phyloP scores from a whole-genome alignment of 92 coral and sea anemone species.

The Phenganax marumi region DNA sequence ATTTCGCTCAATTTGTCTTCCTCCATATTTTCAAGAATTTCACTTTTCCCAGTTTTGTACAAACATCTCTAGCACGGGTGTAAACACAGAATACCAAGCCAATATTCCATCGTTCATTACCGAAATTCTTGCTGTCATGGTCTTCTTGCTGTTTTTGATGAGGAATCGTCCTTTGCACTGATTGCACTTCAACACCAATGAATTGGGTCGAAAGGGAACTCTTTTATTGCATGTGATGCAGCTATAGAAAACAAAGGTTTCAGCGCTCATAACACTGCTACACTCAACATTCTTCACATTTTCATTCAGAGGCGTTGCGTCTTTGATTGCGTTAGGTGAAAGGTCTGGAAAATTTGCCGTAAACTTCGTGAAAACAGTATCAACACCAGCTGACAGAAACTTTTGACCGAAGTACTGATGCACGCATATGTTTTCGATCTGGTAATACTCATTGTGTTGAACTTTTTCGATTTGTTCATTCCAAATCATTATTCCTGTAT shows the following conservation, averaged over 20 bases:
- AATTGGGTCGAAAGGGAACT: slow-evolving; percentile 54
- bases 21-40: background rate
- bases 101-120: slow-evolving; percentile 12
- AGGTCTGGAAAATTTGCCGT: too few relatives aligned
- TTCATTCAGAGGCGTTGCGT: too few relatives aligned
- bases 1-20: slow-evolving; percentile 27
- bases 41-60: background rate
- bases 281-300: too few relatives aligned
- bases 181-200: slow-evolving; percentile 51
- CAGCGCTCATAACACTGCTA: slow-evolving; percentile 46
- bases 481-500: slow-evolving; percentile 54
- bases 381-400: slow-evolving; percentile 51
- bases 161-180: slow-evolving; percentile 51
- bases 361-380: too few relatives aligned
- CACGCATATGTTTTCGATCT: slow-evolving; percentile 51
- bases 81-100: slow-evolving; percentile 34
- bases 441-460: slow-evolving; percentile 22
- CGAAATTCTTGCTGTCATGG: slow-evolving; percentile 35
- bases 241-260: slow-evolving; percentile 47
- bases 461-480: slow-evolving; percentile 54
- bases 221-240: slow-evolving; percentile 55
- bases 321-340: too few relatives aligned
- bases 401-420: slow-evolving; percentile 58
- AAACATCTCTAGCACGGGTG: background rate
- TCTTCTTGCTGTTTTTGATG: slow-evolving; percentile 30